Base-by-base conservation (phyloP, 2,113 vertebrate genomes). In the Brienomyrus longianalis region DNA sequence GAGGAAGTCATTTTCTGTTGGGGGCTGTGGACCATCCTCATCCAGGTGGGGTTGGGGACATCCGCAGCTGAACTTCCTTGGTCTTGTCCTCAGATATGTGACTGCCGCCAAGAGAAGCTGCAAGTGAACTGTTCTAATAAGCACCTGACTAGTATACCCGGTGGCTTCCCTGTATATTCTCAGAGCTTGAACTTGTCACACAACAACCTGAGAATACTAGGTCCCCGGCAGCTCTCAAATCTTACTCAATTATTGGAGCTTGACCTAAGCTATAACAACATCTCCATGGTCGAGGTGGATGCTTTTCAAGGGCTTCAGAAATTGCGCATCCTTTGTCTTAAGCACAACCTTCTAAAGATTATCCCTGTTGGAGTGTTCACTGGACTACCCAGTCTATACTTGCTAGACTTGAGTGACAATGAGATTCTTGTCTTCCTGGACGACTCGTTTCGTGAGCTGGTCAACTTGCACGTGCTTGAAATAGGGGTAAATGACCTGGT, bases 381-480 rank as follows among this genome's bases (percentile, higher is more conserved):
- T 0, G 97, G 97, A 1, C 92, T 98, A 17, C 90, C 96, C 0
- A 93, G 92, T 90, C 95, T 98, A 77, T 95, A 93, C 0, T 90
- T 95, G 86, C 94, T 98, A 35, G 97, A 98, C 90, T 91, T 98
- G 70, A 96, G 98, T 84, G 94, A 96, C 89, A 98, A 98, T 90
- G 96, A 97, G 93, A 97, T 98, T 19, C 96, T 98, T 70, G 95
- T 98, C 47, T 97, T 98, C 89, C 93, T 98, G 83, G 98, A 98
- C 59, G 95, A 96, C 70, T 96, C 97, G 9, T 98, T 98, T 91
- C 92, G 93, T 86, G 97, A 97, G 52, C 93, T 97, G 87, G 50
- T 87, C 47, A 96, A 91, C 86, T 94, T 98, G 9, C 94, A 94
- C 89, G 94, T 94, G 27, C 91, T 97, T 45, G 96, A 96, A 48